Conservation (phyloP, 37 sponge, comb jelly and placozoan species). For the Axinella damicornis region DNA sequence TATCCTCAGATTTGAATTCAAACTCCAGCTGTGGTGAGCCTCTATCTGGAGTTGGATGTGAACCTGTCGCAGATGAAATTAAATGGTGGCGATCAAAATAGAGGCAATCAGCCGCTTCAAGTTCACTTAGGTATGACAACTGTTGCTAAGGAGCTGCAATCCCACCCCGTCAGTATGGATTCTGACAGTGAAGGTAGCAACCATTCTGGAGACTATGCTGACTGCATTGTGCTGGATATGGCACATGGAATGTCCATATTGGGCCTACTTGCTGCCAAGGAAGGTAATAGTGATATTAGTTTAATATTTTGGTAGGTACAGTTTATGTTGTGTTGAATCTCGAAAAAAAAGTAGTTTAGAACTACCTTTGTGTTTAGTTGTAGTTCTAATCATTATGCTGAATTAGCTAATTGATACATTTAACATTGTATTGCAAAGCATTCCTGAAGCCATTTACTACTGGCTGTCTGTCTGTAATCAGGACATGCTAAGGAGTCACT, state of each 20-base stretch:
- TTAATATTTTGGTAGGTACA: no score
- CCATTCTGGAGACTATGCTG: background rate
- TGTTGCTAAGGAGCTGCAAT: background rate
- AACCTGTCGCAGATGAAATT: background rate
- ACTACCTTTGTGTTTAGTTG: no score
- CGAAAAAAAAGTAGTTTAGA: no score
- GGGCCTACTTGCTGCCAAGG: conserved; percentile 53
- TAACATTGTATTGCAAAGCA: no score
- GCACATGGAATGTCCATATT: conserved; percentile 47
- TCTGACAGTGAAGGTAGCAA: background rate
- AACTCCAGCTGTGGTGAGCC: background rate
- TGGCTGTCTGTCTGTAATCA: no score
- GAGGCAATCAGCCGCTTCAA: background rate
- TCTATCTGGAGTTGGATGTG: background rate
- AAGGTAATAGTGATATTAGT: background rate
- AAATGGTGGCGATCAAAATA: no score
- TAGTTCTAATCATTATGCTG: no score
- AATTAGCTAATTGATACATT: no score
- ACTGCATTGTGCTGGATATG: conserved; percentile 49
- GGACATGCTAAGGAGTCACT: no score
- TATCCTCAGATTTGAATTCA: background rate
- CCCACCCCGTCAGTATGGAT: background rate
- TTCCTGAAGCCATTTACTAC: no score
- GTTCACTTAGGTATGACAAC: background rate
- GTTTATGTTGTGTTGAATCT: no score